phyloP scores from a whole-genome alignment of 35 echinoderm and acorn worm genomes.

The Apostichopus californicus region DNA sequence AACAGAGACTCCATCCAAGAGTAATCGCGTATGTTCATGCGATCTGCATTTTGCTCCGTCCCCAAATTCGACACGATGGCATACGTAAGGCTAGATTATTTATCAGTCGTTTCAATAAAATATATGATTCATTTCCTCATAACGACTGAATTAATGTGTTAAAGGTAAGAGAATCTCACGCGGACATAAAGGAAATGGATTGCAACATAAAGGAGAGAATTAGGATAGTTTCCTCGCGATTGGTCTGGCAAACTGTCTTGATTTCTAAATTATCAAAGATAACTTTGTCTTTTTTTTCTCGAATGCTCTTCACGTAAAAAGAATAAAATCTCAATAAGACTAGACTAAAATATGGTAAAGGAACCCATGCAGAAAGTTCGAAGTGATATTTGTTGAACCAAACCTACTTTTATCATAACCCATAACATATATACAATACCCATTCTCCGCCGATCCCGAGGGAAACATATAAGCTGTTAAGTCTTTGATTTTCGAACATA shows the following conservation, averaged over 20 bases:
- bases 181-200: slow-evolving; percentile 23
- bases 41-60: not conserved
- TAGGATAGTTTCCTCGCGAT: not conserved
- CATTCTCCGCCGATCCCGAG: not conserved
- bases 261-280: slow-evolving; percentile 27
- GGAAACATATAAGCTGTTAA: slow-evolving; percentile 2
- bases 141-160: slow-evolving; percentile 54
- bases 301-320: not conserved
- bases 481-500: not conserved
- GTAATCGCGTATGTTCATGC: not conserved
- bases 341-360: not conserved
- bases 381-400: not conserved
- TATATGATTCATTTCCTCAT: slow-evolving; percentile 42
- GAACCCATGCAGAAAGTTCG: not conserved
- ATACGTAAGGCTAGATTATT: slow-evolving; percentile 14
- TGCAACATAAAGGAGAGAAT: slow-evolving; percentile 22
- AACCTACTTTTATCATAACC: slow-evolving; percentile 5
- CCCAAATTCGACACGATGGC: not conserved
- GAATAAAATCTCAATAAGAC: not conserved
- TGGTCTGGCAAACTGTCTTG: not conserved
- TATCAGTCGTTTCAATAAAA: slow-evolving; percentile 45
- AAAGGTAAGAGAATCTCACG: slow-evolving; percentile 19
- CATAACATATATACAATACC: too few species aligned
- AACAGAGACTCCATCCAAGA: too few species aligned
- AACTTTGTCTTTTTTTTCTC: not conserved